Conservation (phyloP, 2,888 invertebrate species). For the Mythimna vitellina region DNA sequence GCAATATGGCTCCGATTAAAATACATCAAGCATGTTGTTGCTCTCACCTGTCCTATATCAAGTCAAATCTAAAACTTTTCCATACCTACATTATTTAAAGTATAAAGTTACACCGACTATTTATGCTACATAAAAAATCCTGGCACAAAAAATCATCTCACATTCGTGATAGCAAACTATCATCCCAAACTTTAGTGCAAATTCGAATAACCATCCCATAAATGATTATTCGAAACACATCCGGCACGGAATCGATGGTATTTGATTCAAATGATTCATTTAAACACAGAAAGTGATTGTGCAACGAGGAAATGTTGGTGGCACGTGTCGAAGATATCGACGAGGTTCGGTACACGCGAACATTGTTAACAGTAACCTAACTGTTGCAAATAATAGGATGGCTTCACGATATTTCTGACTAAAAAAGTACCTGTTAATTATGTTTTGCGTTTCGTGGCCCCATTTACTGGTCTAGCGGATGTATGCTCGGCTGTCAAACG, state of each 20-base stretch:
- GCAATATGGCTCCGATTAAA: slow-evolving; percentile 26
- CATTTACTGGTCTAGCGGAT: slow-evolving; percentile 16
- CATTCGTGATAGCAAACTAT: slow-evolving; percentile 21
- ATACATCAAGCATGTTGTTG: slow-evolving; percentile 11
- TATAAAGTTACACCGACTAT: not conserved
- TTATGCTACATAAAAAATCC: not conserved
- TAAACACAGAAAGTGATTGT: slow-evolving; percentile 69
- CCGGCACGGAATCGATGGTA: slow-evolving; percentile 50
- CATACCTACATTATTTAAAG: not conserved
- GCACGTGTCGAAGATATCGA: slow-evolving; percentile 58
- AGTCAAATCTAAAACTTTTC: not conserved
- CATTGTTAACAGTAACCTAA: slow-evolving; percentile 81
- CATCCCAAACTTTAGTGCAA: slow-evolving; percentile 10
- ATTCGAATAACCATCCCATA: slow-evolving; percentile 26
- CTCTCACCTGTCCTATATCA: slow-evolving; percentile 16
- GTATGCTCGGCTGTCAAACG: slow-evolving; percentile 18
- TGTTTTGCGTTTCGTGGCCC: slow-evolving; percentile 49
- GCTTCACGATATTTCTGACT: slow-evolving; percentile 70
- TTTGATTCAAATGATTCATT: slow-evolving; percentile 32
- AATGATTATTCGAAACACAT: slow-evolving; percentile 27
- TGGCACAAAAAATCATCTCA: slow-evolving; percentile 5
- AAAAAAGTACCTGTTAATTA: slow-evolving; percentile 62
- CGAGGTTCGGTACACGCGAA: slow-evolving; percentile 75
- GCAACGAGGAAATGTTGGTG: slow-evolving; percentile 69
- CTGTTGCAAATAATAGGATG: slow-evolving; percentile 77